Base-by-base conservation (phyloP, 1,140 invertebrate species). In the Piezodorus guildinii region DNA sequence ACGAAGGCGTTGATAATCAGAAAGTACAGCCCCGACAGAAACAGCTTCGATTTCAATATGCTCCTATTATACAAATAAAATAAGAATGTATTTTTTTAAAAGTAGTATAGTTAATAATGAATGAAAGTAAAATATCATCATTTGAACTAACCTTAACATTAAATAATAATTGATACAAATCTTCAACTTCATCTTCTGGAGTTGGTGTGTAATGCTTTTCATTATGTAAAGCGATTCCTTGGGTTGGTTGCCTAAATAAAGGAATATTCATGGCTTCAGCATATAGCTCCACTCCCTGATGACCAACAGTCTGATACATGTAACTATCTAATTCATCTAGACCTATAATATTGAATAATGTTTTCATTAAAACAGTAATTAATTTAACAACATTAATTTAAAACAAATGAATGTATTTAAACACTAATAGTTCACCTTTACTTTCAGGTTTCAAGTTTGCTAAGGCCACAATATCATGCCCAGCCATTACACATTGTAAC, bases 231-330 rank as follows among this genome's bases (percentile, higher is more conserved):
- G 92, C 87, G 68, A 81, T 81, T 30, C 96, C 96, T 72, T 83
- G 80, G 49, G 96, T 98, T 43, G 72, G 66, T 70, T 88, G 84
- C 69, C 91, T 80, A 74, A 89, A 98, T 8, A 99, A 76, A 15
- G 96, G 95, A 65, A 99, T 76, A 2, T 84, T 88, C 84, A 98
- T 90, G 2, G 96, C 95, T 75, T 95, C 86, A 45, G 93, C 90
- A 75, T 96, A 92, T 65, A 90, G 80, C 62, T 89, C 85, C 68
- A 99, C 87, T 34, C 89, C 92, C 80, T 96, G 88, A 77, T 96
- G 90, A 12, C 96, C 97, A 61, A 99, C 96, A 60, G 93, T 96
- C 79, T 99, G 96, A 74, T 97, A 99, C 96, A 99, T 99, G 72
- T 94, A 98, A 72, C 95, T 98, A 76, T 99, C 96, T 67, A 98